Base-by-base conservation (phyloP, 2,797 vertebrate genomes). In the Ctenochaetus hawaiiensis region DNA sequence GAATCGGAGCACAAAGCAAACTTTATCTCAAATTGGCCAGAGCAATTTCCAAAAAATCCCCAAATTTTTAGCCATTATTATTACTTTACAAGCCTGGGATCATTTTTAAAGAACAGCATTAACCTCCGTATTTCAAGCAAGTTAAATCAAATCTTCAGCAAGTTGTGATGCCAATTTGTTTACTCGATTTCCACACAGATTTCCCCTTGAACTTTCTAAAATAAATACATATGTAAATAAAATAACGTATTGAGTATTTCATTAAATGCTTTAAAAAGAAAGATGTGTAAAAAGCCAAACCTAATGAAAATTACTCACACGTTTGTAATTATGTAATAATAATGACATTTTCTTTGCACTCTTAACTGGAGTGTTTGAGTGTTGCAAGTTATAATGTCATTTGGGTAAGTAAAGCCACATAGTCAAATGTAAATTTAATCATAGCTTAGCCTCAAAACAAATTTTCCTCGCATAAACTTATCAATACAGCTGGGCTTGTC, bases 1-100 rank as follows among this genome's bases (percentile, higher is more conserved):
- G 74, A 41, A 53, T 64, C 48, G 1, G 41, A 63, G 75, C 68
- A 87, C 71, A 84, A 85, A 86, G 75, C 37, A 0, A 9, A 75
- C 78, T 83, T 72, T 75, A 67, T 75, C 56, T 65, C 45, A 23
- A 37, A 63, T 4, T 23, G 51, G 18, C 57, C 63, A 7, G 1
- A 22, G 41, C 37, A 4, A 18, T 41, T 72, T 60, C 30, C 52
- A 52, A 60, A 41, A 56, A 65, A 34, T 34, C 30, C 30, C 30
- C 5, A 34, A 23, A 11, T 6, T 39, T 37, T 45, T 48, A 70
- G 67, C 48, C 16, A 30, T 47, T 51, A 37, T 23, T 72, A 54
- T 65, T 34, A 14, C 65, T 61, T 37, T 14, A 56, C 6, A 10
- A 2, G 12, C 18, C 22, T 58, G 23, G 17, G 10, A 9, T 1